phyloP scores from a whole-genome alignment of 2,113 vertebrate genomes.

The Amia ocellicauda region DNA sequence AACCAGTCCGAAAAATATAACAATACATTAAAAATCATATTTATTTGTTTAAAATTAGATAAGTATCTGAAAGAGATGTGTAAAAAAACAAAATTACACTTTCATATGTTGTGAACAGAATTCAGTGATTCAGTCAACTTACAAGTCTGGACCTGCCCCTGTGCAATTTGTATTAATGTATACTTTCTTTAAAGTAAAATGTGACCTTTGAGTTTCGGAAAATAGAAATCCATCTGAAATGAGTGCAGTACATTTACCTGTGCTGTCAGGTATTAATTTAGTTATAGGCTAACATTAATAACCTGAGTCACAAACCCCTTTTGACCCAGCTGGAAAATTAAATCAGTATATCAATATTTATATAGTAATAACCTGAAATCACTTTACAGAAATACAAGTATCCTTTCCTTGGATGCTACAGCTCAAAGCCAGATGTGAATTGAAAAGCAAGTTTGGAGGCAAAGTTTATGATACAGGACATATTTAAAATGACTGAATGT shows the following conservation, averaged over 20 bases:
- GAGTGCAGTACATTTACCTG: neutral
- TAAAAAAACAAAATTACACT: no score
- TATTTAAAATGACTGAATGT: constrained; percentile 22
- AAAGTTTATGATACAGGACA: constrained; percentile 27
- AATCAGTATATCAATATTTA: constrained; percentile 20
- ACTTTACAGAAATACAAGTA: constrained; percentile 19
- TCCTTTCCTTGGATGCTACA: constrained; percentile 10
- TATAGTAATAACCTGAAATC: constrained; percentile 21
- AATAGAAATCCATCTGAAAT: neutral
- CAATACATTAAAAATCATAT: no score
- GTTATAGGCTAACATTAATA: constrained; percentile 10
- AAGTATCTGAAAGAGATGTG: no score
- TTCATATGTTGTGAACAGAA: no score
- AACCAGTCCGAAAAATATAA: no score
- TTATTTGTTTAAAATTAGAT: no score
- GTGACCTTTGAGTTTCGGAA: neutral
- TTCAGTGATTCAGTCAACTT: no score
- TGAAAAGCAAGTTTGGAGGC: constrained; percentile 16
- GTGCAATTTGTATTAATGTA: no score
- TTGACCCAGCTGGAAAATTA: constrained; percentile 21
- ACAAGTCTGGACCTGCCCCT: no score
- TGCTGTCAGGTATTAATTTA: constrained; percentile 6
- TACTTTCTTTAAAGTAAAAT: no score
- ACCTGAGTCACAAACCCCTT: neutral
- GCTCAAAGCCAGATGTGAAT: constrained; percentile 31